Evolutionary conservation across 2,113 vertebrate species (phyloP).

Genomic region (Elanoides forficatus): DNA sequence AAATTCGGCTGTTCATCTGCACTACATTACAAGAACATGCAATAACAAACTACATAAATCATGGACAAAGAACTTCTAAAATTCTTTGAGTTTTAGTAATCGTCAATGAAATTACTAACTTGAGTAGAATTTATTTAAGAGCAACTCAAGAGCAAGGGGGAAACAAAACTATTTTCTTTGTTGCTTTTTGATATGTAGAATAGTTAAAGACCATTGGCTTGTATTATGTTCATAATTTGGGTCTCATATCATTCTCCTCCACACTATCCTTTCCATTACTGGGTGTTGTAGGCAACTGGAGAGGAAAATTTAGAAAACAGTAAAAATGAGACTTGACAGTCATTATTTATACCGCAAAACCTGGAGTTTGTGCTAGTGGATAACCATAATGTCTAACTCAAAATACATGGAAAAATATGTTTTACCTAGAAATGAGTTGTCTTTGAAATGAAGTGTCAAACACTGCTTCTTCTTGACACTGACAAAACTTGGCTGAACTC

Average conservation of each 20-base stretch:
- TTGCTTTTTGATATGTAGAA: neutral
- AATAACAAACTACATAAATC: neutral
- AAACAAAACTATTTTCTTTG: neutral
- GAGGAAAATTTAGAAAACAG: neutral
- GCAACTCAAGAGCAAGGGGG: neutral
- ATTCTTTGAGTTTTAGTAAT: neutral
- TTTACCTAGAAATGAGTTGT: neutral
- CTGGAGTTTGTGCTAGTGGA: neutral
- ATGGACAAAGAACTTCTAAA: neutral
- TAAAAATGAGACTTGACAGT: neutral
- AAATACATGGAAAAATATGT: fast-evolving
- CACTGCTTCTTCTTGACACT: neutral
- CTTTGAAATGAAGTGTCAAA: neutral
- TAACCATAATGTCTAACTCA: neutral
- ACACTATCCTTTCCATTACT: neutral
- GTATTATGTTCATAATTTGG: neutral
- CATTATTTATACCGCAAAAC: neutral
- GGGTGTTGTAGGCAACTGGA: neutral
- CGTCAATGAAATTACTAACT: neutral
- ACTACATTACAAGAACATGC: neutral
- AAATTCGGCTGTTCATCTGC: neutral
- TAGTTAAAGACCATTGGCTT: neutral
- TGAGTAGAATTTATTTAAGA: neutral
- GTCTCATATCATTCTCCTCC: neutral
- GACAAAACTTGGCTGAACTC: neutral